Base-by-base conservation (phyloP, 2,797 vertebrate species). In the Urosaurus nigricauda region DNA sequence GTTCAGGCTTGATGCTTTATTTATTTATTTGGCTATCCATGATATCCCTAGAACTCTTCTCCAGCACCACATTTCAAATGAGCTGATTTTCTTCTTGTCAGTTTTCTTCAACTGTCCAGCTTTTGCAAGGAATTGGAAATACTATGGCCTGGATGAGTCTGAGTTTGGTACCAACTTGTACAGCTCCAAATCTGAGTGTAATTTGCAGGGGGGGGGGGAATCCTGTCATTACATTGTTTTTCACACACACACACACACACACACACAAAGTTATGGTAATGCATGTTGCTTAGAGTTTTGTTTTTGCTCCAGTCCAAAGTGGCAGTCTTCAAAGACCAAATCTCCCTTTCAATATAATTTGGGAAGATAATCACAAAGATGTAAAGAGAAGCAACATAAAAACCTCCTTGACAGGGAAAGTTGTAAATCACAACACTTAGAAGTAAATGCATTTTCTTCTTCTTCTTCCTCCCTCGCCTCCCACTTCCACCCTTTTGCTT, bases 401-500 rank as follows among this genome's bases (percentile, higher is more conserved):
- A 94, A 85, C 92, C 95, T 95, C 90, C 77, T 93, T 92, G 93
- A 94, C 90, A 93, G 83, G 87, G 88, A 92, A 89, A 94, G 94
- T 94, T 93, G 79, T 93, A 95, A 96, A 96, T 94, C 92, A 87
- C 78, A 93, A 94, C 90, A 91, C 89, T 95, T 94, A 92, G 2
- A 92, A 92, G 89, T 90, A 93, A 68, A 90, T 94, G 89, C 90
- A 77, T 93, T 96, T 95, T 84, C 86, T 89, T 91, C n/a, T 93
- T 90, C 35, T 89, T 90, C 82, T 9, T 43, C 43, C 87, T 87
- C 82, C 85, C 40, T 93, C 85, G 29, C 90, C 89, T 83, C 89
- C 83, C 87, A 84, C 86, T 92, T 85, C 83, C 26, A 32, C 40
- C 65, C 40, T 51, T 79, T 90, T 91, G 63, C 90, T 90, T 95